Percentiles rank a stretch among this genome's conserved stretches.
phyloP scores from a whole-genome alignment of 1,140 invertebrate species.

The Megalonaias nervosa region DNA sequence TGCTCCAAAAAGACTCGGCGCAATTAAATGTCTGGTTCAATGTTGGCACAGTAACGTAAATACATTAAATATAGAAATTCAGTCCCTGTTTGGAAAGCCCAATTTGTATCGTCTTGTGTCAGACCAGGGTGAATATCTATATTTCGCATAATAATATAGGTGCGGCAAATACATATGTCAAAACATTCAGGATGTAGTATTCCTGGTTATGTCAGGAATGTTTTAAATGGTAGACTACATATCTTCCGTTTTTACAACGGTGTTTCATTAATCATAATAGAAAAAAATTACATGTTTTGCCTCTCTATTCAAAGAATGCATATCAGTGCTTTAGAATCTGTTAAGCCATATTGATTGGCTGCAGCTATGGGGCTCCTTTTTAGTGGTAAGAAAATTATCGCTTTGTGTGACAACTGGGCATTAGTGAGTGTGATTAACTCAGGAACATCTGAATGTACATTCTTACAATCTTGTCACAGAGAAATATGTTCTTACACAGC shows the following conservation, averaged over 20 bases:
- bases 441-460: constrained; percentile 1
- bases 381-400: neutral
- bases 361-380: constrained; percentile 2
- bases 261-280: too few species aligned
- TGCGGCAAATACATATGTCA: neutral
- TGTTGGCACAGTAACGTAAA: neutral
- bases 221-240: neutral
- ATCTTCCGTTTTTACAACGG: neutral
- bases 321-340: neutral
- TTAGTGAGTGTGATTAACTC: neutral
- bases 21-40: neutral
- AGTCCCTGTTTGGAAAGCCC: constrained; percentile 6
- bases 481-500: constrained; percentile 9
- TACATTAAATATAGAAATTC: neutral
- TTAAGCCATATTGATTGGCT: neutral
- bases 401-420: constrained; percentile 10
- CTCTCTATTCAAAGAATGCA: neutral
- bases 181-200: neutral
- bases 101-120: constrained; percentile 2
- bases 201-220: neutral
- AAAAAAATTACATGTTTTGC: too few species aligned
- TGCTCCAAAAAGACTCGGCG: neutral
- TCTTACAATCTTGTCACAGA: constrained; percentile 18
- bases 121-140: neutral
- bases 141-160: too few species aligned